These are phyloP conservation scores for Euplexia lucipara DNA, from an alignment of 2,888 invertebrate species.

Conservation along the genomic window DNA sequence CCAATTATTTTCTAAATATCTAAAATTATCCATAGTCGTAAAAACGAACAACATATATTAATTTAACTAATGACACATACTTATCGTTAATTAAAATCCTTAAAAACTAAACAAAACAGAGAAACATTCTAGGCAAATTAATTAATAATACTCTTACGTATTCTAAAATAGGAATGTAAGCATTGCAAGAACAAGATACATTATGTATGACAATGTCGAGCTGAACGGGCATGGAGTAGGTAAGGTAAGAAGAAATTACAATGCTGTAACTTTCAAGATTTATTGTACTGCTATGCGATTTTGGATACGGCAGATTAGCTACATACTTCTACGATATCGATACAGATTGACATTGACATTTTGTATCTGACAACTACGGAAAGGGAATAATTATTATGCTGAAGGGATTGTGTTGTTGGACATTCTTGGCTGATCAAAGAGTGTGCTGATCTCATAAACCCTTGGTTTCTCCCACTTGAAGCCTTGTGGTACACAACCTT, in stretches of 20 bases:
- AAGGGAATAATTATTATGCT: conserved; percentile 40
- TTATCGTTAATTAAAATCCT: conserved; percentile 16
- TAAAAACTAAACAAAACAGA: conserved; percentile 38
- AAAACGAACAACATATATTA: conserved; percentile 28
- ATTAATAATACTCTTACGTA: conserved; percentile 42
- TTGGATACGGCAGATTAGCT: neutral
- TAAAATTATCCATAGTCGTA: conserved; percentile 35
- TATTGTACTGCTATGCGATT: neutral
- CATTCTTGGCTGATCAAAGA: neutral
- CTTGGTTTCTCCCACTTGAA: neutral
- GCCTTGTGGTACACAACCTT: too few species aligned
- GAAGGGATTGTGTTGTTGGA: conserved; percentile 1
- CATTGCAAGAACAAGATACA: conserved; percentile 26
- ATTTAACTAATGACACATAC: conserved; percentile 14
- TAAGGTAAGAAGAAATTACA: too few species aligned
- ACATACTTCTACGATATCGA: neutral
- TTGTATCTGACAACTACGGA: conserved; percentile 42
- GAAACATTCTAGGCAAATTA: conserved; percentile 46
- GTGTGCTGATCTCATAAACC: too few species aligned
- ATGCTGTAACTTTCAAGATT: neutral
- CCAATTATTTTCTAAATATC: neutral
- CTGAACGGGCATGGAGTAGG: neutral
- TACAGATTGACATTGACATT: conserved; percentile 30
- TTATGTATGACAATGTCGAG: conserved; percentile 34
- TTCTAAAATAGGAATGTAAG: conserved; percentile 54